Conservation (phyloP, 2,113 vertebrate species). For the Eclectus roratus region DNA sequence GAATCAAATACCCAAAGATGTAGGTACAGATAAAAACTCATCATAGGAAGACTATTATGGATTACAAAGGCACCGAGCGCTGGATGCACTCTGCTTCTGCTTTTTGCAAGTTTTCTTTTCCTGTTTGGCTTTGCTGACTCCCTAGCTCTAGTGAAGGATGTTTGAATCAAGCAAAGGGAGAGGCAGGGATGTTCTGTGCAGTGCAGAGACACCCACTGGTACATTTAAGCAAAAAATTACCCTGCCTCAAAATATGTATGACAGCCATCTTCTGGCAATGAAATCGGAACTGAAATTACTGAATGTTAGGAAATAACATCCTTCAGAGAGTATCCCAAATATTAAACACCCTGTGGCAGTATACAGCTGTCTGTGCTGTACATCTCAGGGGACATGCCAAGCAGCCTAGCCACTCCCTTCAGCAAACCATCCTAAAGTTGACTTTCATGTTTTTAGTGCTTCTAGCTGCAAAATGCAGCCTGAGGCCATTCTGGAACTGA, state of each 20-base stretch:
- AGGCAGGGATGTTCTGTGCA: background rate
- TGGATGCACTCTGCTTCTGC: background rate
- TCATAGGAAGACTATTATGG: rapidly evolving
- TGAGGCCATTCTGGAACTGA: background rate
- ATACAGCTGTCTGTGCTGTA: background rate
- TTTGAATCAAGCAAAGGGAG: background rate
- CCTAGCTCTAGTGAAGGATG: background rate
- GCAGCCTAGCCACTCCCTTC: background rate
- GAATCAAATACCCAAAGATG: background rate
- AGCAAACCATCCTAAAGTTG: background rate
- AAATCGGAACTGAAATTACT: background rate
- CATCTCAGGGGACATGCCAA: rapidly evolving
- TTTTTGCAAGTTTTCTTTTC: background rate
- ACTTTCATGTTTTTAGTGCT: background rate
- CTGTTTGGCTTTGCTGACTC: background rate
- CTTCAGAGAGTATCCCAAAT: background rate
- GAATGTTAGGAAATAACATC: background rate
- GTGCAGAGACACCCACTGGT: slow-evolving; percentile 56
- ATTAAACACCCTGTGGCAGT: background rate
- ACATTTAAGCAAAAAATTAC: slow-evolving; percentile 11
- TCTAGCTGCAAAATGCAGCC: background rate
- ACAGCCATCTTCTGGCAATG: slow-evolving; percentile 54
- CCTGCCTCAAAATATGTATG: background rate
- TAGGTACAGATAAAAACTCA: background rate
- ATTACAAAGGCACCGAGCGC: background rate